Evolutionary conservation across 2,113 vertebrate species (phyloP), one percentile per base, ranked within the genome.

Genomic region (Centrocercus urophasianus): DNA sequence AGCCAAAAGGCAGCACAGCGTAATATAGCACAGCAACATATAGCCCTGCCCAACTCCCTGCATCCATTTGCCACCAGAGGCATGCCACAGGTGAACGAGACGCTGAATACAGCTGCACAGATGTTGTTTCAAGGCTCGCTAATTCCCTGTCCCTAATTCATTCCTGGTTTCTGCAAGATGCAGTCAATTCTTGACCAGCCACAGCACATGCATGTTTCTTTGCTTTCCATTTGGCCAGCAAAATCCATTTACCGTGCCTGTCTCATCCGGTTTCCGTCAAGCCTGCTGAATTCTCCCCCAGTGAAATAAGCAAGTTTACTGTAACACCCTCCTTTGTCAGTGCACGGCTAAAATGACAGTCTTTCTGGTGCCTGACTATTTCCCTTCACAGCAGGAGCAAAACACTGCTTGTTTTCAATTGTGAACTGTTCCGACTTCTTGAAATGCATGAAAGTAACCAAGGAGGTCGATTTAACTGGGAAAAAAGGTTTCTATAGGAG

Each of bases 241-340:
- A 97, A 97, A 96, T 96, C 97, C 91, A 96, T 97, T 96, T 97
- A 90, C 86, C 30, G 13, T 76, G 96, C 95, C 84, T 96, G 97
- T 97, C 95, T 97, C 90, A 95, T 95, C 65, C 56, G 1, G 75
- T 97, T 96, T 93, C 90, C 56, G 18, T 97, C 97, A 96, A 97
- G 89, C 63, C 82, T 83, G 63, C 90, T 75, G 90, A 96, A 94
- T 88, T 96, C 93, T 93, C 91, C 94, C 71, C 79, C 78, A 88
- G 93, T 76, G 90, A 95, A 96, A 96, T 93, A 95, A 95, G 96
- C 63, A 81, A 93, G 95, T 96, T 95, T 95, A 96, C 95, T 97
- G 88, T 95, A 97, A 96, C 95, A 94, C 95, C 93, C 88, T 93
- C 95, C 85, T 96, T 93, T 94, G 93, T 92, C 75, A 71, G 60